Conservation (phyloP, 2,113 vertebrate species). For the Onychostoma macrolepis region DNA sequence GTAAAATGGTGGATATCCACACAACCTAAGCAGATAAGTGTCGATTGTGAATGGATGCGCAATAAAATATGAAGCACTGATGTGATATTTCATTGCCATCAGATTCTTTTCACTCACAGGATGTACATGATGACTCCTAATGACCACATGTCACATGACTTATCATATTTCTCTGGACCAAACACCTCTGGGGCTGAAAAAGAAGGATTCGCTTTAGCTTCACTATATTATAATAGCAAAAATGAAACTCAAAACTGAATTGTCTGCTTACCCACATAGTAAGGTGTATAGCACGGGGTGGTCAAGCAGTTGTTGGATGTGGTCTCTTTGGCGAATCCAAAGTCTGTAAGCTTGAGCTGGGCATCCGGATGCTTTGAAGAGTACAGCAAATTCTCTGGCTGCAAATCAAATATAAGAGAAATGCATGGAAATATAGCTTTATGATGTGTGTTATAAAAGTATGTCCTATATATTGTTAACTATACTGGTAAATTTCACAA, state of each 20-base stretch:
- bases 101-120: conserved; percentile 77
- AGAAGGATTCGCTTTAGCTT: not conserved
- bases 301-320: conserved; percentile 85
- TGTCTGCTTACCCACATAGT: conserved; percentile 83
- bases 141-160: conserved; percentile 91
- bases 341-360: conserved; percentile 86
- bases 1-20: conserved; percentile 90
- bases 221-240: not conserved
- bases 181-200: conserved; percentile 85
- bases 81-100: not conserved
- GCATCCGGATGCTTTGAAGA: conserved; percentile 83
- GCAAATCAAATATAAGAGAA: not conserved
- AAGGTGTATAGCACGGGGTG: conserved; percentile 87
- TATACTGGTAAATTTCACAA: too few species aligned
- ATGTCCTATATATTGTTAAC: not conserved
- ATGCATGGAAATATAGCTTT: not conserved
- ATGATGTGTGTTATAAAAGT: not conserved
- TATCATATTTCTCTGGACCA: conserved; percentile 90
- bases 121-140: conserved; percentile 91
- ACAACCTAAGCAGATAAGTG: conserved; percentile 71
- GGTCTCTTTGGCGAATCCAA: conserved; percentile 90
- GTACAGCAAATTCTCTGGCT: conserved; percentile 88
- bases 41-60: not conserved
- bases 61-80: not conserved
- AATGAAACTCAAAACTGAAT: not conserved